A percentile compares a stretch with the other conserved stretches of the same genome.
Conservation (phyloP, 2,797 vertebrate genomes). For the Catamblyrhynchus diadema region DNA sequence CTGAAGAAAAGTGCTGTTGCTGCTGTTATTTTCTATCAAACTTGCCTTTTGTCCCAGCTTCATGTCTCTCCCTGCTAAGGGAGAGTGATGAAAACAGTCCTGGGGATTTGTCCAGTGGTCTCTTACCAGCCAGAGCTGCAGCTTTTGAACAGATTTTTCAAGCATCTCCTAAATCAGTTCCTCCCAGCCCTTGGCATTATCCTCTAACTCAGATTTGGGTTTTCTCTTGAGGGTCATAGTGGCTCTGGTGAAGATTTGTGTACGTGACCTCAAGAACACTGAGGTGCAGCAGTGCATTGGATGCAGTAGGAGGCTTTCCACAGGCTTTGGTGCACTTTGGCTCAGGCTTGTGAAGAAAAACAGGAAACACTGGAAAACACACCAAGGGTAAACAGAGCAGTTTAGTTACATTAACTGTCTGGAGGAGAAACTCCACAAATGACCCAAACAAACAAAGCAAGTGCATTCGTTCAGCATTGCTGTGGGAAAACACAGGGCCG, state of each 20-base stretch:
- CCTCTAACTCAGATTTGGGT: slow-evolving; percentile 7
- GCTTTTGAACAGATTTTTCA: slow-evolving; percentile 40
- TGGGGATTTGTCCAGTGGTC: slow-evolving; percentile 1
- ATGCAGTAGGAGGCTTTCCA: background rate
- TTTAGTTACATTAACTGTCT: slow-evolving; percentile 53
- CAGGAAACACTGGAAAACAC: slow-evolving; percentile 22
- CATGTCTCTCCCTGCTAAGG: background rate
- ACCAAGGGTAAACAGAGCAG: slow-evolving; percentile 43
- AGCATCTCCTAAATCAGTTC: slow-evolving; percentile 34
- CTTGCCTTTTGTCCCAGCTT: background rate
- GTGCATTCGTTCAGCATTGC: slow-evolving; percentile 10
- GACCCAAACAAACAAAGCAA: slow-evolving; percentile 25
- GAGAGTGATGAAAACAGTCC: background rate
- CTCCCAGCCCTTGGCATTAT: background rate
- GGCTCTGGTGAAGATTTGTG: slow-evolving; percentile 49
- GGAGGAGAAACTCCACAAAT: slow-evolving; percentile 35
- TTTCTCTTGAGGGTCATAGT: background rate
- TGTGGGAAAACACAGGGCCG: slow-evolving; percentile 4
- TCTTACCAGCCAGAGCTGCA: slow-evolving; percentile 45
- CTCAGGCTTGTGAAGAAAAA: slow-evolving; percentile 45
- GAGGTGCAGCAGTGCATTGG: background rate
- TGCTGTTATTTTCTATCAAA: background rate
- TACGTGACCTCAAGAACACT: slow-evolving; percentile 37
- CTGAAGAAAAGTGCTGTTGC: background rate
- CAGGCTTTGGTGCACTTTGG: slow-evolving; percentile 44